phyloP scores from a whole-genome alignment of 2,113 vertebrate genomes.

The Nestor notabilis region DNA sequence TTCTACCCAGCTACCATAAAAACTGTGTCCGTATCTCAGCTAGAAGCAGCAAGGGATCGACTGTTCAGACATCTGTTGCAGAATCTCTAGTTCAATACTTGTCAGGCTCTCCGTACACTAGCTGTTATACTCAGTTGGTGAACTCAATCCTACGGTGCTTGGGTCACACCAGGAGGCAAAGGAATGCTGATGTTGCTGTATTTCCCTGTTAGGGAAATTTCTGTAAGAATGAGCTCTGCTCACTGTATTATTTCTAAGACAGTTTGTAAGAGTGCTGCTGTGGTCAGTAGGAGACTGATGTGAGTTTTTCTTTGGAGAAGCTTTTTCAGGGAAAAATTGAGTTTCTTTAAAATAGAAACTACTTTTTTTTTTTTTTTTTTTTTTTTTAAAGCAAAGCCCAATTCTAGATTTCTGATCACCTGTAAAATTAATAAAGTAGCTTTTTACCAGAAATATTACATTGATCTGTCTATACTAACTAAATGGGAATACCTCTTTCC shows the following conservation, averaged over 20 bases:
- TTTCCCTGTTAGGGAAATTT: background rate
- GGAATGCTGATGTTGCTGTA: background rate
- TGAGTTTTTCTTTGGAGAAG: background rate
- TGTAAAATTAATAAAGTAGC: background rate
- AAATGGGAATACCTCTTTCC: background rate
- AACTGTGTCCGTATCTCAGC: accelerated
- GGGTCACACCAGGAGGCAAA: background rate
- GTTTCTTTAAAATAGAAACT: background rate
- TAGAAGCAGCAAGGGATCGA: background rate
- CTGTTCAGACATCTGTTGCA: background rate
- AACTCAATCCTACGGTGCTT: background rate
- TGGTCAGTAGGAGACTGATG: background rate
- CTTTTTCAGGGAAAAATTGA: background rate
- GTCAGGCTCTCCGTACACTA: background rate
- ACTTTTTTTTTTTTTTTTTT: background rate
- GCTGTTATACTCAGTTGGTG: background rate
- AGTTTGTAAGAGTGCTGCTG: background rate
- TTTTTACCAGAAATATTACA: background rate
- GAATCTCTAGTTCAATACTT: background rate
- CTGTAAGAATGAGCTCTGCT: background rate
- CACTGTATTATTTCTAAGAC: background rate
- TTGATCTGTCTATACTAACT: background rate
- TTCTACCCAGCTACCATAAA: background rate
- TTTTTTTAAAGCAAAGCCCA: background rate
- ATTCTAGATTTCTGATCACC: background rate